These are phyloP conservation scores for Malurus elegans DNA, from an alignment of 2,113 vertebrate genomes.

Conservation along the genomic window DNA sequence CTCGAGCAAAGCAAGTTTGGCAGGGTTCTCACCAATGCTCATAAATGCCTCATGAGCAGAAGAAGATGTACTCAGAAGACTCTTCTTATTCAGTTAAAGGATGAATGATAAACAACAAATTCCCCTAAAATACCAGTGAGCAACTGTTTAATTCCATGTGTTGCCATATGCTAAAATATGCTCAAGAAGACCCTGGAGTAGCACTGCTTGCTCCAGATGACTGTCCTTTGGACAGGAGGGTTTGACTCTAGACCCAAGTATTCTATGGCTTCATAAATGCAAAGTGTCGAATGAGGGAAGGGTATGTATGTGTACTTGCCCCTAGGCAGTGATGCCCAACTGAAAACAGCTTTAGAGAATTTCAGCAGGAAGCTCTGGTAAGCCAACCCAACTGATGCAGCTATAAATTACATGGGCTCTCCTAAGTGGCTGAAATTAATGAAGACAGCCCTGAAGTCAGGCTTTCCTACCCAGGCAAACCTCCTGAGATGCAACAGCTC, in stretches of 20 bases:
- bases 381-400: neutral
- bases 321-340: neutral
- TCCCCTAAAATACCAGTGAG: neutral
- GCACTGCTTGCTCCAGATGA: neutral
- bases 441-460: neutral
- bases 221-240: neutral
- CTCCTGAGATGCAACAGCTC: neutral
- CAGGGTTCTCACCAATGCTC: neutral
- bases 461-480: neutral
- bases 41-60: neutral
- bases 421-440: neutral
- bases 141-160: neutral
- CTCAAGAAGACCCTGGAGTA: neutral
- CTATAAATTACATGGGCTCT: neutral
- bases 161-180: neutral
- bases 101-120: neutral
- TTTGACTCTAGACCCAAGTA: neutral
- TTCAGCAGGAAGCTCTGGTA: neutral
- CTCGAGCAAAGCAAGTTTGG: neutral
- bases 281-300: neutral
- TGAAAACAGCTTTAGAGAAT: neutral
- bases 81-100: neutral
- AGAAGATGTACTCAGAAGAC: neutral
- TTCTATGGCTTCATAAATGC: neutral
- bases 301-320: neutral